phyloP scores from a whole-genome alignment of 2,797 vertebrate species.

The Poeciliopsis infans region DNA sequence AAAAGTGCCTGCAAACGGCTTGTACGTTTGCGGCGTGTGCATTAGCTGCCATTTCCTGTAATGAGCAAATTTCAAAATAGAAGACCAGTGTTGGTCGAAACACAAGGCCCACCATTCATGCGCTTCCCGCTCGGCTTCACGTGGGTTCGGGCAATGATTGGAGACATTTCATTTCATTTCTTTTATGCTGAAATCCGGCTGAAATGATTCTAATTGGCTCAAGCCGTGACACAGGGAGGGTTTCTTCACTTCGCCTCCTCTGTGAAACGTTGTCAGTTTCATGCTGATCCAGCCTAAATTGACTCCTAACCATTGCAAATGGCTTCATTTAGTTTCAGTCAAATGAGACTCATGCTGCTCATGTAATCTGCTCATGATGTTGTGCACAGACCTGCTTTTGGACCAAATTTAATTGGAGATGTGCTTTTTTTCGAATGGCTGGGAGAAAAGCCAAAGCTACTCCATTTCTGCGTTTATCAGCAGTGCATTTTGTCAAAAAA shows the following conservation, averaged over 20 bases:
- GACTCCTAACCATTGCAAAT: constrained; percentile 52
- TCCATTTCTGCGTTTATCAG: constrained; percentile 30
- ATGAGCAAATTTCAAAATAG: constrained; percentile 72
- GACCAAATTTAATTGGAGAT: constrained; percentile 40
- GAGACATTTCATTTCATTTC: constrained; percentile 8
- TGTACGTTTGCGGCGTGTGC: constrained; percentile 75
- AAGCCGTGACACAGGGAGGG: constrained; percentile 28
- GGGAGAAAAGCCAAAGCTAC: constrained; percentile 34
- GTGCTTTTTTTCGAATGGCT: constrained; percentile 20
- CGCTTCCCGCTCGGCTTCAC: constrained; percentile 49
- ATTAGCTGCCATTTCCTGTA: constrained; percentile 77
- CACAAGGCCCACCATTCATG: constrained; percentile 77
- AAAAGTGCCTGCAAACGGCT: constrained; percentile 81
- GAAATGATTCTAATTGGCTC: constrained; percentile 44
- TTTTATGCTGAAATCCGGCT: constrained; percentile 40
- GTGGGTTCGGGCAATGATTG: constrained; percentile 56
- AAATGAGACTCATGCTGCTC: constrained; percentile 43
- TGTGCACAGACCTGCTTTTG: constrained; percentile 23
- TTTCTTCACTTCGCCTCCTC: constrained; percentile 44
- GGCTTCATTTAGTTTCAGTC: constrained; percentile 42
- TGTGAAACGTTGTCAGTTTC: constrained; percentile 48
- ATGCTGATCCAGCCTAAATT: constrained; percentile 53
- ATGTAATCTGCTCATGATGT: constrained; percentile 36
- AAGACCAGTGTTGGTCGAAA: constrained; percentile 62
- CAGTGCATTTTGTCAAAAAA: constrained; percentile 1